phyloP scores from a whole-genome alignment of 2,888 invertebrate genomes.

The Yponomeuta evonymella region DNA sequence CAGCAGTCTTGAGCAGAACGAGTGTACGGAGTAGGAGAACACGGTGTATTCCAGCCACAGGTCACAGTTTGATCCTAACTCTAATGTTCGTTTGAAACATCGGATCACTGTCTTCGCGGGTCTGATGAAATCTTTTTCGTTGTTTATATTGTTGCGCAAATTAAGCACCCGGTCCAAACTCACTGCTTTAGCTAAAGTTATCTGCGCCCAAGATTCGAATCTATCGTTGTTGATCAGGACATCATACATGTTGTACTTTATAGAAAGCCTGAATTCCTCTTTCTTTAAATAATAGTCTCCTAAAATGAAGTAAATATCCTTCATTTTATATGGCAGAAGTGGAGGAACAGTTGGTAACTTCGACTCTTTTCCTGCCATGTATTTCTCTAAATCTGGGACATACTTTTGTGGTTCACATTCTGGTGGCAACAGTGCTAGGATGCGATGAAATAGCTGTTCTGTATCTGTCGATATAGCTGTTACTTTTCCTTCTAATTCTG shows the following conservation, averaged over 20 bases:
- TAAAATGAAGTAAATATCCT: conserved; percentile 90
- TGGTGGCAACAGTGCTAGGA: conserved; percentile 80
- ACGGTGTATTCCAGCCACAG: conserved; percentile 95
- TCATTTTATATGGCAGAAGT: conserved; percentile 76
- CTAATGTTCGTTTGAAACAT: conserved; percentile 88
- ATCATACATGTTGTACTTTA: conserved; percentile 89
- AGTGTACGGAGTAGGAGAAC: conserved; percentile 92
- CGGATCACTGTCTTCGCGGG: conserved; percentile 84
- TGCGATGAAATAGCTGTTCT: conserved; percentile 82
- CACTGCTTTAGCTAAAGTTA: conserved; percentile 87
- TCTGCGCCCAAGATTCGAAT: conserved; percentile 94
- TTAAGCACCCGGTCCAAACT: conserved; percentile 88
- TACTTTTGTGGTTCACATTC: conserved; percentile 80
- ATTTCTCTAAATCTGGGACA: conserved; percentile 79
- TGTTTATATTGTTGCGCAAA: conserved; percentile 78
- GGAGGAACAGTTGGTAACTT: conserved; percentile 73
- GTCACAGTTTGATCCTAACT: conserved; percentile 83
- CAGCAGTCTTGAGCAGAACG: conserved; percentile 90
- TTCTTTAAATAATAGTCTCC: conserved; percentile 96
- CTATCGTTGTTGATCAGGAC: conserved; percentile 86
- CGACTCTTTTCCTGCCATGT: conserved; percentile 78
- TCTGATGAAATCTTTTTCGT: conserved; percentile 79
- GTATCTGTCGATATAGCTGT: conserved; percentile 89
- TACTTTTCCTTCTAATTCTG: conserved; percentile 86
- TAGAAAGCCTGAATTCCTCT: conserved; percentile 83